Evolutionary conservation across 2,113 vertebrate genomes (phyloP).

Genomic region (Labeo rohita): DNA sequence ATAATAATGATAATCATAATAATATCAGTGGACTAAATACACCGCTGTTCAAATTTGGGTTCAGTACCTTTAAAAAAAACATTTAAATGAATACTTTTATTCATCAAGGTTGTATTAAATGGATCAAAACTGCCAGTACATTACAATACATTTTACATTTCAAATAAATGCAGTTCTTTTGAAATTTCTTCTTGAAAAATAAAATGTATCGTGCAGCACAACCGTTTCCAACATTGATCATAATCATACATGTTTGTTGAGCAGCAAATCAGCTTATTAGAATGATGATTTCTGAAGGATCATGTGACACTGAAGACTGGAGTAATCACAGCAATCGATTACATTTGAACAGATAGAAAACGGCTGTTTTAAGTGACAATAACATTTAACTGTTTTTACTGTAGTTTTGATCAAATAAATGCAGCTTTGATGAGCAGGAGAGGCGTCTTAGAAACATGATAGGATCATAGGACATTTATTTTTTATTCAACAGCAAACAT

Average conservation of each 20-base stretch:
- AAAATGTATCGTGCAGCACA: not conserved
- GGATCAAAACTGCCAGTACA: not conserved
- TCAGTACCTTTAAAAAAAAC: not conserved
- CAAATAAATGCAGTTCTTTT: not conserved
- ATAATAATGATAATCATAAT: not conserved
- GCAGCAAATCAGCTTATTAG: not conserved
- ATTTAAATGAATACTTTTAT: not conserved
- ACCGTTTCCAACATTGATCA: not conserved
- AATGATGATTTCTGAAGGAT: not conserved
- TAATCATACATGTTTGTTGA: not conserved
- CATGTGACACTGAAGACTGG: not conserved
- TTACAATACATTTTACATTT: not conserved
- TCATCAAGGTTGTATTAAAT: not conserved
- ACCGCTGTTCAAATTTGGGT: not conserved
- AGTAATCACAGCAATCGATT: not conserved
- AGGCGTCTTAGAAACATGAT: not conserved
- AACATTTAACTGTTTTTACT: not conserved
- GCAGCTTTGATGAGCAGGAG: not conserved
- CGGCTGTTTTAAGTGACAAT: too few relatives aligned
- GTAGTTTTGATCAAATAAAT: not conserved
- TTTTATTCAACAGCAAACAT: not conserved
- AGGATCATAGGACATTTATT: not conserved
- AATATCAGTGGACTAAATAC: not conserved
- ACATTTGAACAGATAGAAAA: too few relatives aligned
- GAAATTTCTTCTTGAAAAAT: not conserved